Evolutionary conservation across 2,888 invertebrate species (phyloP).

Genomic region (Helobdella robusta): DNA sequence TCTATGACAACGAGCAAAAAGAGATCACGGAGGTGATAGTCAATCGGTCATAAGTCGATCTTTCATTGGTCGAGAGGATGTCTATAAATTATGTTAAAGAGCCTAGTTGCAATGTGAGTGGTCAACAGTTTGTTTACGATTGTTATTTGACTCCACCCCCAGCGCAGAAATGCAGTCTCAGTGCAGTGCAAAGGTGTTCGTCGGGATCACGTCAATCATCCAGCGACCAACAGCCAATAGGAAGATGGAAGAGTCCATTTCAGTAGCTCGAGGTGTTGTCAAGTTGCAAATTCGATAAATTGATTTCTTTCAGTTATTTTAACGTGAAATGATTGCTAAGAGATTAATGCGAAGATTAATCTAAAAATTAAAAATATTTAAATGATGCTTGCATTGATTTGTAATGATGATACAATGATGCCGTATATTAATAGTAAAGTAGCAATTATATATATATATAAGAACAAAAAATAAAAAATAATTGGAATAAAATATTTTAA

Average conservation of each 20-base stretch:
- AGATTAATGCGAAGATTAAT: no score
- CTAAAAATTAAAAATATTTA: no score
- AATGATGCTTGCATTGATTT: no score
- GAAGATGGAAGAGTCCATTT: no score
- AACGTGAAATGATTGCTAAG: no score
- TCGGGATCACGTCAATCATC: constrained; percentile 21
- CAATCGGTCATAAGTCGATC: constrained; percentile 24
- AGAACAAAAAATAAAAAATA: no score
- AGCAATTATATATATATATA: no score
- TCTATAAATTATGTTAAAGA: constrained; percentile 17
- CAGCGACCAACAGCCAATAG: constrained; percentile 1
- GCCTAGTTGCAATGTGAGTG: not conserved
- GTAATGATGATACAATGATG: no score
- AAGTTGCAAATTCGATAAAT: not conserved
- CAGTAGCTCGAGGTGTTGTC: not conserved
- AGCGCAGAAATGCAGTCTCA: constrained; percentile 14
- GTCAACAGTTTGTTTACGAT: constrained; percentile 3
- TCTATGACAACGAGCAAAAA: constrained; percentile 13
- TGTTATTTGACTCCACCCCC: constrained; percentile 2
- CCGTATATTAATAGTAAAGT: no score
- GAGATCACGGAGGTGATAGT: constrained; percentile 15
- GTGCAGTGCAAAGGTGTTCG: constrained; percentile 18
- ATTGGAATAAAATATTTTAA: no score
- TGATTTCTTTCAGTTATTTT: not conserved
- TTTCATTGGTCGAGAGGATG: constrained; percentile 17